Conservation (phyloP, 2,113 vertebrate species). For the Prolemur simus region DNA sequence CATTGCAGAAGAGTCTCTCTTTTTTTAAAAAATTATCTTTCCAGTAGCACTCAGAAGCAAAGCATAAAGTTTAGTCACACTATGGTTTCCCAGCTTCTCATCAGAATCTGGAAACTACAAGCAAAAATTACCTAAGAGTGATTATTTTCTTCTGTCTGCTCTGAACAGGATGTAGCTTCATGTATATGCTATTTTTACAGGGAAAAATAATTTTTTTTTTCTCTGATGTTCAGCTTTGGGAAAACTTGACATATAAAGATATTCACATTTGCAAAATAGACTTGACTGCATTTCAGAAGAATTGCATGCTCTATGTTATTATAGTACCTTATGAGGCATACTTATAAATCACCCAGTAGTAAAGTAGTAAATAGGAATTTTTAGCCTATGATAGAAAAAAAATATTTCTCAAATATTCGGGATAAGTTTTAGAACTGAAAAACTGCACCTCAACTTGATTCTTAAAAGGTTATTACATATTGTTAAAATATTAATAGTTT, state of each 20-base stretch:
- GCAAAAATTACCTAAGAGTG: neutral
- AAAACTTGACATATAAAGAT: constrained; percentile 30
- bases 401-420: constrained; percentile 7
- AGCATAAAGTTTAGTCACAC: neutral
- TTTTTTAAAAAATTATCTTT: neutral
- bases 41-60: neutral
- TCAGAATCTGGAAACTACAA: neutral
- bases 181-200: neutral
- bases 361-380: neutral
- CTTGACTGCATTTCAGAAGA: neutral
- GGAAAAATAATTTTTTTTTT: constrained; percentile 17
- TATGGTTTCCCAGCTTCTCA: neutral
- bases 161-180: neutral
- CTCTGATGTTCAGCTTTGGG: neutral
- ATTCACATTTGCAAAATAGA: neutral
- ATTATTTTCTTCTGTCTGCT: neutral
- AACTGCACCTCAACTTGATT: neutral
- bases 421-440: neutral
- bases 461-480: neutral
- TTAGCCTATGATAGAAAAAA: constrained; percentile 27
- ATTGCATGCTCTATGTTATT: neutral
- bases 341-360: neutral
- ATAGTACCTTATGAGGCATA: neutral
- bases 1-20: neutral
- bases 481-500: neutral